phyloP scores from a whole-genome alignment of 2,888 invertebrate species.

The Hololepta plana region DNA sequence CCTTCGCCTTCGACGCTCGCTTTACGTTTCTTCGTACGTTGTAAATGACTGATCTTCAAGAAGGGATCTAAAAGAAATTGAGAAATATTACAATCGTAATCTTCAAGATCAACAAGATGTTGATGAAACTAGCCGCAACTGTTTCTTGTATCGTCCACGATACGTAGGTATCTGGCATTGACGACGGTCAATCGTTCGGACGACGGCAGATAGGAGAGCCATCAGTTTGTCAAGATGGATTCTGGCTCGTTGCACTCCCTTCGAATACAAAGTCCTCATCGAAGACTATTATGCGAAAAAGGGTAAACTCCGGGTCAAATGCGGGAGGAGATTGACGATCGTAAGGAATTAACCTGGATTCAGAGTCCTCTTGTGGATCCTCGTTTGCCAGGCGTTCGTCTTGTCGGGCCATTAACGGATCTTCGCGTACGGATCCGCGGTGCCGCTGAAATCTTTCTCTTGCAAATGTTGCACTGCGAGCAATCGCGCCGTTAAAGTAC shows the following conservation, averaged over 20 bases:
- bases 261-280: conserved; percentile 53
- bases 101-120: too few relatives aligned
- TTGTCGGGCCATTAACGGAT: conserved; percentile 40
- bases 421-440: conserved; percentile 48
- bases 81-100: too few relatives aligned
- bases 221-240: conserved; percentile 35
- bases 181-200: conserved; percentile 40
- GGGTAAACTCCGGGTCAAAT: not conserved
- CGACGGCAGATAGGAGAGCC: conserved; percentile 33
- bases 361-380: conserved; percentile 42
- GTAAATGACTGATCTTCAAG: conserved; percentile 29
- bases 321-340: not conserved
- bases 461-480: conserved; percentile 40
- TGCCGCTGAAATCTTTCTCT: conserved; percentile 37
- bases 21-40: conserved; percentile 31
- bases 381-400: conserved; percentile 41
- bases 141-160: conserved; percentile 26
- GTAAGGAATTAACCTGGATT: conserved; percentile 36
- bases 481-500: conserved; percentile 41
- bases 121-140: conserved; percentile 18
- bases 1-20: conserved; percentile 30
- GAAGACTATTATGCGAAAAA: conserved; percentile 29
- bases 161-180: conserved; percentile 32
- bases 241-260: conserved; percentile 29
- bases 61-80: conserved; percentile 25